Evolutionary conservation across 1,140 invertebrate genomes (phyloP).

Genomic region (Panagrolaimus sp.): DNA sequence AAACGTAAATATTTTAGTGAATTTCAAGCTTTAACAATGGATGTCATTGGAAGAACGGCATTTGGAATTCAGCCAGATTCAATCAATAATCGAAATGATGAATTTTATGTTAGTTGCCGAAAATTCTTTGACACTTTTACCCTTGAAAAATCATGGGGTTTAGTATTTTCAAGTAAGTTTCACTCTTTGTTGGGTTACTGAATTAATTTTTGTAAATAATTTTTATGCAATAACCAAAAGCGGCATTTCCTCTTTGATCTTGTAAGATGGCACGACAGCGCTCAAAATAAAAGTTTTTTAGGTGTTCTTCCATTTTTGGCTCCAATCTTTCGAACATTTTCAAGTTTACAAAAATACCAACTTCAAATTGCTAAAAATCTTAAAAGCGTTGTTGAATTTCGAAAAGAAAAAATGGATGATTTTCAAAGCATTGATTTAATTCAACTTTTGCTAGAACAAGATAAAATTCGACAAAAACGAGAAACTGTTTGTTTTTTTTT

Average conservation of each 20-base stretch:
- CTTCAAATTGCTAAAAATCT: neutral
- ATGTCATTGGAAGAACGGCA: constrained; percentile 17
- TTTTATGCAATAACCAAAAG: too few relatives aligned
- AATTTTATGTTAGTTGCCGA: constrained; percentile 16
- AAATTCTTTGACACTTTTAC: constrained; percentile 17
- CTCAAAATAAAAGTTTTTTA: neutral
- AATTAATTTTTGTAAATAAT: neutral
- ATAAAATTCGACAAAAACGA: constrained; percentile 6
- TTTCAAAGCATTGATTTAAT: constrained; percentile 14
- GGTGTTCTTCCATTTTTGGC: neutral
- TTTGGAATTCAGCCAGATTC: constrained; percentile 18
- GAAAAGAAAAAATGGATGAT: neutral
- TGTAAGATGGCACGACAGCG: too few relatives aligned
- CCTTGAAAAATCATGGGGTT: neutral
- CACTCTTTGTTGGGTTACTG: too few relatives aligned
- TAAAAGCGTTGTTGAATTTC: neutral
- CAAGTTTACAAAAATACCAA: neutral
- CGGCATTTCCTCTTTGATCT: too few relatives aligned
- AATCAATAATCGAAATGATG: constrained; percentile 12
- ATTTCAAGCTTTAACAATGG: constrained; percentile 16
- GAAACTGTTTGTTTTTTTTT: neutral
- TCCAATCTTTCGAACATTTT: neutral
- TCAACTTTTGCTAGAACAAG: constrained; percentile 18
- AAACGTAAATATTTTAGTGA: constrained; percentile 7
- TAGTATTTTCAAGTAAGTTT: neutral